Conservation (phyloP, 1,140 invertebrate genomes). For the Bathynomus jamesi region DNA sequence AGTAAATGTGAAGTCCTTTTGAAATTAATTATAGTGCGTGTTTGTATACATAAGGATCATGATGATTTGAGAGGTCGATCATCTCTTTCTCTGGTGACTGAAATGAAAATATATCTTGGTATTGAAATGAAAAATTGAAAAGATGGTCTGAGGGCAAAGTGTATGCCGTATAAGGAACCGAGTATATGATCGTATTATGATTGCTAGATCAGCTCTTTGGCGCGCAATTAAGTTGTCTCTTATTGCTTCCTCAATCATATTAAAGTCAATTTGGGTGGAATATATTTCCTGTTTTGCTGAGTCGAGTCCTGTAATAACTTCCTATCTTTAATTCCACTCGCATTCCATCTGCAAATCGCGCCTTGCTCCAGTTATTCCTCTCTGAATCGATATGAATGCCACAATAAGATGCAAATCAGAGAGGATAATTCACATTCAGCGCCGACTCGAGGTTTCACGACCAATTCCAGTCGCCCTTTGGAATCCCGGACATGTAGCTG, state of each 20-base stretch:
- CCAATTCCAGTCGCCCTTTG: not conserved
- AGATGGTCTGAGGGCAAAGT: too few relatives aligned
- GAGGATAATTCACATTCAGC: not conserved
- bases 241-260: not conserved
- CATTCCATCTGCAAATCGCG: not conserved
- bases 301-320: not conserved
- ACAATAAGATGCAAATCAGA: constrained; percentile 1
- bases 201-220: too few relatives aligned
- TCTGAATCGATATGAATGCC: not conserved
- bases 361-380: not conserved
- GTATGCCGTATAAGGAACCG: too few relatives aligned
- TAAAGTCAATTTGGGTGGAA: not conserved
- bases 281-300: not conserved
- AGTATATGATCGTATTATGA: too few relatives aligned
- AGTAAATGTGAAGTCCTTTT: too few relatives aligned
- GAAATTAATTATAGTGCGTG: too few relatives aligned
- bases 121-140: too few relatives aligned
- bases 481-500: not conserved
- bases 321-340: not conserved
- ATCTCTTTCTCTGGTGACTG: too few relatives aligned
- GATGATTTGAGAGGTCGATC: too few relatives aligned
- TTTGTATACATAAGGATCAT: too few relatives aligned
- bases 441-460: not conserved
- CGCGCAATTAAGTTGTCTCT: not conserved
- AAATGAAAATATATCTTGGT: too few relatives aligned